phyloP scores from a whole-genome alignment of 1,140 invertebrate genomes.

The Hyles vespertilio region DNA sequence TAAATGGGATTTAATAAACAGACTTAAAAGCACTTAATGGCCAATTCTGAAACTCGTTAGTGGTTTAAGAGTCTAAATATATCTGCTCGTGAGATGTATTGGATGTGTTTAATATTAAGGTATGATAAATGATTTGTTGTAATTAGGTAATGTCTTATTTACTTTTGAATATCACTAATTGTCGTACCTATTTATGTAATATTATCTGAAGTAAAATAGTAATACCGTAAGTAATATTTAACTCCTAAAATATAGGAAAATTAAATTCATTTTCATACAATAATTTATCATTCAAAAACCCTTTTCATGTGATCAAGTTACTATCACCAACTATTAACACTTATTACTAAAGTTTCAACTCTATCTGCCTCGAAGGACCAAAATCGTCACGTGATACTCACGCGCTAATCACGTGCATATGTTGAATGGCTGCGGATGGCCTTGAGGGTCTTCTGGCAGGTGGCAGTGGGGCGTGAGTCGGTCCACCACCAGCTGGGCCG shows the following conservation, averaged over 20 bases:
- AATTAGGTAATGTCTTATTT: not conserved
- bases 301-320: too few species aligned
- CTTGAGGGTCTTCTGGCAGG: conserved; percentile 50
- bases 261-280: too few species aligned
- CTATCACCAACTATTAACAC: too few species aligned
- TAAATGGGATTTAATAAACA: not conserved
- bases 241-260: too few species aligned
- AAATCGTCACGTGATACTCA: conserved; percentile 49
- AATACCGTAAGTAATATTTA: too few species aligned
- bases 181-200: too few species aligned
- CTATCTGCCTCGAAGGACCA: not conserved
- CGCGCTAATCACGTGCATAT: conserved; percentile 69
- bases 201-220: too few species aligned
- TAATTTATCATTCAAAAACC: too few species aligned
- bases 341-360: too few species aligned
- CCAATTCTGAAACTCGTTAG: not conserved
- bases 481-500: conserved; percentile 35
- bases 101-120: too few species aligned
- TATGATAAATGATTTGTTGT: not conserved
- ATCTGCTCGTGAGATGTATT: not conserved
- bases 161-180: too few species aligned
- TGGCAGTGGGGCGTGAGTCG: conserved; percentile 47
- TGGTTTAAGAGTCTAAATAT: not conserved
- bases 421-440: conserved; percentile 56
- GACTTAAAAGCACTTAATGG: not conserved